Conservation (phyloP, 2,888 invertebrate genomes). For the Craniophora ligustri region DNA sequence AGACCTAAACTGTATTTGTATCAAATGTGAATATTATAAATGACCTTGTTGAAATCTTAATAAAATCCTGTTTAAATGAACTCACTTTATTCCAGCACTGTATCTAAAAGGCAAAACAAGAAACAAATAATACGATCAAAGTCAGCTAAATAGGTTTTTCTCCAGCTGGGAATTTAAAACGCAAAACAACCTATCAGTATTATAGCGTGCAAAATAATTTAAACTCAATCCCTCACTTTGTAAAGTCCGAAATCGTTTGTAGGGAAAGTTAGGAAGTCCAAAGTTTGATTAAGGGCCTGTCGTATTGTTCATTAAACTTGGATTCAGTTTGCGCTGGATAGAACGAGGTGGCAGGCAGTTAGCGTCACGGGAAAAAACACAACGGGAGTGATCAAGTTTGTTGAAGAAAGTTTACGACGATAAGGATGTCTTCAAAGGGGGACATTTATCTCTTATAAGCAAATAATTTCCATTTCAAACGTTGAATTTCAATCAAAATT, state of each 20-base stretch:
- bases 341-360: constrained; percentile 89
- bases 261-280: constrained; percentile 74
- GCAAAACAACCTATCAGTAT: constrained; percentile 55
- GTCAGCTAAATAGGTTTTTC: constrained; percentile 87
- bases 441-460: constrained; percentile 43
- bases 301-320: constrained; percentile 89
- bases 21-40: constrained; percentile 33
- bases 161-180: constrained; percentile 60
- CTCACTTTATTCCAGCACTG: constrained; percentile 59
- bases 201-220: constrained; percentile 47
- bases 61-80: constrained; percentile 53
- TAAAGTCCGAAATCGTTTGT: constrained; percentile 61
- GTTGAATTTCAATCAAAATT: constrained; percentile 21
- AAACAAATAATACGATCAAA: constrained; percentile 86
- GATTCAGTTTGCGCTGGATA: constrained; percentile 87
- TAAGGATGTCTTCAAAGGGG: constrained; percentile 64
- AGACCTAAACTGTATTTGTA: constrained; percentile 21
- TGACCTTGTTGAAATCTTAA: constrained; percentile 33
- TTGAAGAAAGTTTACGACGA: constrained; percentile 69
- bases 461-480: constrained; percentile 45
- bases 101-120: constrained; percentile 75
- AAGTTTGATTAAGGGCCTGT: constrained; percentile 89
- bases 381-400: constrained; percentile 69
- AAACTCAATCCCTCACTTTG: constrained; percentile 33
- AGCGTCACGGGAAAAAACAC: constrained; percentile 83